Conservation (phyloP, 2,888 invertebrate genomes). For the Eupithecia inturbata region DNA sequence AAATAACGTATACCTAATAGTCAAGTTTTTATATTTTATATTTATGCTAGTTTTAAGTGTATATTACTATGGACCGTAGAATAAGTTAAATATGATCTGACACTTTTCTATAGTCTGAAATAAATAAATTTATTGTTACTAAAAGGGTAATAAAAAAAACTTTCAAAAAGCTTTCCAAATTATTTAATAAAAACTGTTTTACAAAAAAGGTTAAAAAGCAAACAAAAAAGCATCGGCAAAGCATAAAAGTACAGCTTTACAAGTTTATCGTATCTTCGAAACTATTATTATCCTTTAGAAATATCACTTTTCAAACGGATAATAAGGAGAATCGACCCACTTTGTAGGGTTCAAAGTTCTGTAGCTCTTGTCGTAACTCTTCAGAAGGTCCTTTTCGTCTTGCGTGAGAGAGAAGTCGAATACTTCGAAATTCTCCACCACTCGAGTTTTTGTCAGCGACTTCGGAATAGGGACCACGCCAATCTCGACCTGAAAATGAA, state of each 20-base stretch:
- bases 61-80: no score
- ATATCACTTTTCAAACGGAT: slow-evolving; percentile 2
- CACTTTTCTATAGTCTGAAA: no score
- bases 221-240: no score
- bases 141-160: no score
- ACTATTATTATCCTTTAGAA: background rate
- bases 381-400: slow-evolving; percentile 1
- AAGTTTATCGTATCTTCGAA: background rate
- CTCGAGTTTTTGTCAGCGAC: background rate
- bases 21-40: no score
- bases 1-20: no score
- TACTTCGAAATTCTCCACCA: background rate
- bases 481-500: background rate
- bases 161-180: no score
- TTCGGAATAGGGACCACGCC: slow-evolving; percentile 9
- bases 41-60: no score
- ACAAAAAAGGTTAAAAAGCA: no score
- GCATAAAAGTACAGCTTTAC: background rate
- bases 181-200: no score
- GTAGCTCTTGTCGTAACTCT: background rate
- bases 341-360: background rate
- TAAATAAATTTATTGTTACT: no score
- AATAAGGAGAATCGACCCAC: background rate
- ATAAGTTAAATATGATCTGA: no score
- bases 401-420: slow-evolving; percentile 8